Evolutionary conservation across 1,140 invertebrate genomes (phyloP).

Genomic region (Drosophila rhopaloa): DNA sequence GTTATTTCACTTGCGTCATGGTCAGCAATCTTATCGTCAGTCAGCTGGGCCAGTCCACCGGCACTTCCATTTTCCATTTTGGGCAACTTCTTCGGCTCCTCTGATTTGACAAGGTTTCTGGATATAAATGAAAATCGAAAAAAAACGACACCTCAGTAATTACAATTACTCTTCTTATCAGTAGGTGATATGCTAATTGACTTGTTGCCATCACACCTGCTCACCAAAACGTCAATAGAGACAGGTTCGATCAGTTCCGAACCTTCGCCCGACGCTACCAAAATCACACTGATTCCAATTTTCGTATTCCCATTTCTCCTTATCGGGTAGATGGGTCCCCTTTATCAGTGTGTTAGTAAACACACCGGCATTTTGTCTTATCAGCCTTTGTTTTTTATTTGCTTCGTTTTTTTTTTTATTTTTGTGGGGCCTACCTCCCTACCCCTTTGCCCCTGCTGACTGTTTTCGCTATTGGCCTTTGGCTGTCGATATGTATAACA

Average conservation of each 20-base stretch:
- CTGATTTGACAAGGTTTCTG: conserved; percentile 66
- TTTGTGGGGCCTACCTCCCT: conserved; percentile 10
- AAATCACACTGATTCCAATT: conserved; percentile 65
- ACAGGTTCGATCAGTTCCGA: conserved; percentile 32
- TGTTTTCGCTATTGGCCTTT: conserved; percentile 7
- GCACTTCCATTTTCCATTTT: conserved; percentile 59
- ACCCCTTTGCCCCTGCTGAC: background rate
- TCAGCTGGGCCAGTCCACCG: conserved; percentile 26
- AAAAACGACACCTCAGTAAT: conserved; percentile 43
- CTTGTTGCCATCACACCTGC: conserved; percentile 47
- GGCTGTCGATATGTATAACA: background rate
- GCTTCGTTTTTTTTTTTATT: conserved; percentile 25
- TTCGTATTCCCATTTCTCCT: conserved; percentile 46
- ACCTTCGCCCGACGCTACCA: conserved; percentile 57
- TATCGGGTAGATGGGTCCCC: conserved; percentile 37
- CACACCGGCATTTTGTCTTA: conserved; percentile 73
- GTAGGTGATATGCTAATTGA: conserved; percentile 60
- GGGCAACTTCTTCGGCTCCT: conserved; percentile 67
- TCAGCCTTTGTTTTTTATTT: conserved; percentile 48
- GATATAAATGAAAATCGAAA: conserved; percentile 23
- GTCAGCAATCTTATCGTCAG: conserved; percentile 66
- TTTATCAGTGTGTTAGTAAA: conserved; percentile 66
- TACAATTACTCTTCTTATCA: conserved; percentile 67
- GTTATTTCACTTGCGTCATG: conserved; percentile 44
- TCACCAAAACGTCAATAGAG: conserved; percentile 30